Percentiles rank a stretch among this genome's conserved stretches.
These are phyloP conservation scores for Mamestra configurata DNA, from an alignment of 1,140 invertebrate genomes.

Conservation along the genomic window DNA sequence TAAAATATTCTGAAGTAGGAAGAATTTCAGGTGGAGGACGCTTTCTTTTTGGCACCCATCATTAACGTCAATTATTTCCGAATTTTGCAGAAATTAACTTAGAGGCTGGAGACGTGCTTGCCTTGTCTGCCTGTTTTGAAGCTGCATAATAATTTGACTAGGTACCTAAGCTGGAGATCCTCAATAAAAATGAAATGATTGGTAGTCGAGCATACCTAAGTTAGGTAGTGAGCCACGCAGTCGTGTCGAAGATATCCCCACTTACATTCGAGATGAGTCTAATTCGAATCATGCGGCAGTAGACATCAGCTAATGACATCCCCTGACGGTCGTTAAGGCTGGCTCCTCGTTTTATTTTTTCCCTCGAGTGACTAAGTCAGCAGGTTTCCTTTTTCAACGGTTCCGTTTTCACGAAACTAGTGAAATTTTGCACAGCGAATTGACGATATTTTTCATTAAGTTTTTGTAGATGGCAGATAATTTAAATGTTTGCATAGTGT, in stretches of 20 bases:
- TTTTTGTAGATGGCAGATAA: neutral
- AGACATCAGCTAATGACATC: conserved; percentile 75
- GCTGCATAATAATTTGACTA: no score
- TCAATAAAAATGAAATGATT: neutral
- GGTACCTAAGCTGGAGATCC: no score
- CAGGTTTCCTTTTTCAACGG: conserved; percentile 70
- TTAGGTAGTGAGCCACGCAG: neutral
- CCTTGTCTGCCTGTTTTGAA: no score
- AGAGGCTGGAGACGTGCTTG: no score
- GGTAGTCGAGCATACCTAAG: neutral
- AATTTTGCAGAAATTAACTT: no score
- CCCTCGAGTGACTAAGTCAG: conserved; percentile 73
- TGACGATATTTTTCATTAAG: neutral
- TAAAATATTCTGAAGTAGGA: no score
- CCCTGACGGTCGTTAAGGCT: conserved; percentile 73
- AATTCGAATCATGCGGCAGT: conserved; percentile 70
- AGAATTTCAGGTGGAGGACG: no score
- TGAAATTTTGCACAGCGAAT: neutral
- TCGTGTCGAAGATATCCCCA: conserved; percentile 33
- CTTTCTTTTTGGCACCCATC: no score
- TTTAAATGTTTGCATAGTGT: neutral
- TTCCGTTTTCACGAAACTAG: conserved; percentile 62
- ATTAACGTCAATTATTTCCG: no score
- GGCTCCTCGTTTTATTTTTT: conserved; percentile 73
- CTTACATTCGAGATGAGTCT: conserved; percentile 57